Conservation (phyloP, 2,113 vertebrate species). For the Leucosticte australis region DNA sequence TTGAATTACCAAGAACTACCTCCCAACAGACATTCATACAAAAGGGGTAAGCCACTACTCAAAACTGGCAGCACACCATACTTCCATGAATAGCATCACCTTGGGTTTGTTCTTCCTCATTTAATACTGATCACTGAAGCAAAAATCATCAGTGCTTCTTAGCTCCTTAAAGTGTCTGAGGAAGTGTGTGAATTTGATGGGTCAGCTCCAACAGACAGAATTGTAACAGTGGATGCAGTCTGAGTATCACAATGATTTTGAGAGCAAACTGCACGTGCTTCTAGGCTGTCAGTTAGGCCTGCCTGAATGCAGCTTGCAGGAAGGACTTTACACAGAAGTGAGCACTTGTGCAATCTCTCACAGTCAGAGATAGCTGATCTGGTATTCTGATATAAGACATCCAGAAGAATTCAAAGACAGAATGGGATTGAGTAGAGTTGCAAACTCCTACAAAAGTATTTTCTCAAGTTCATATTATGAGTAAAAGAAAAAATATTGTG, state of each 20-base stretch:
- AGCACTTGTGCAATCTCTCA: not conserved
- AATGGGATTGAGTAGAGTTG: not conserved
- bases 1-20: not conserved
- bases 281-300: not conserved
- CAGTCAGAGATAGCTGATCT: not conserved
- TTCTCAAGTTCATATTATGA: not conserved
- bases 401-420: not conserved
- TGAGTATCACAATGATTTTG: not conserved
- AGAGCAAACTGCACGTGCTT: rapidly evolving
- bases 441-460: not conserved
- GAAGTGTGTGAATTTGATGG: not conserved
- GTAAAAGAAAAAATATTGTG: not conserved
- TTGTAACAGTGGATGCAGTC: not conserved
- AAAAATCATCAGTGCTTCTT: not conserved
- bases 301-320: not conserved
- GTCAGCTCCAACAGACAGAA: not conserved
- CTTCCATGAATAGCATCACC: not conserved
- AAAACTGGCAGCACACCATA: not conserved
- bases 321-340: not conserved
- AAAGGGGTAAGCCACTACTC: not conserved
- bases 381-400: not conserved
- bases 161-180: not conserved
- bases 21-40: not conserved
- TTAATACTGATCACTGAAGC: not conserved
- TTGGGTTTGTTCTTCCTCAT: not conserved